These are phyloP conservation scores for Drosophila equinoxialis DNA, from an alignment of 1,140 invertebrate genomes.

Conservation along the genomic window DNA sequence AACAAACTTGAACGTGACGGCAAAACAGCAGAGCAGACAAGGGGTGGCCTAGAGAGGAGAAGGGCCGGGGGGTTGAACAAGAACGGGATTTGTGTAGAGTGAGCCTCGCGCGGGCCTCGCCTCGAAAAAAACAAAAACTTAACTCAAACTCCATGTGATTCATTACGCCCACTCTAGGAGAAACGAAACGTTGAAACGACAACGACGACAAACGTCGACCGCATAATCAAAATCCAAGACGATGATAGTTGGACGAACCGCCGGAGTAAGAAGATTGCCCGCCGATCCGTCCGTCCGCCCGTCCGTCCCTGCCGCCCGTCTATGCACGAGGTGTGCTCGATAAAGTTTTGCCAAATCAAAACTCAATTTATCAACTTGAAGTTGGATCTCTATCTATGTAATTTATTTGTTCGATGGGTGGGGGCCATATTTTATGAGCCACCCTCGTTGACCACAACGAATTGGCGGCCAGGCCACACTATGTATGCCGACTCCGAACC, in stretches of 20 bases:
- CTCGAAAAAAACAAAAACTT: conserved; percentile 7
- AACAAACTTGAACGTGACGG: conserved; percentile 65
- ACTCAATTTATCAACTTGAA: neutral
- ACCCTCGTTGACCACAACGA: conserved; percentile 25
- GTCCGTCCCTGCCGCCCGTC: neutral
- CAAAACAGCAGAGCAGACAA: conserved; percentile 6
- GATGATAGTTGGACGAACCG: conserved; percentile 7
- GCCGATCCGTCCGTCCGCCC: neutral
- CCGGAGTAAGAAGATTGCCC: neutral
- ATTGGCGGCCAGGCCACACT: conserved; percentile 21
- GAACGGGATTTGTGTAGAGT: conserved; percentile 37
- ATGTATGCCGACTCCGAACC: neutral
- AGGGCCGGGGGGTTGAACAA: neutral
- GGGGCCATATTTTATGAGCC: neutral
- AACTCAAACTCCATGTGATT: conserved; percentile 56
- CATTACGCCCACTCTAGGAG: conserved; percentile 62
- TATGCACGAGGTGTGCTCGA: conserved; percentile 7
- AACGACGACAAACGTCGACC: conserved; percentile 23
- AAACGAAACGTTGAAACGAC: neutral
- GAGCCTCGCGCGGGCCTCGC: conserved; percentile 29
- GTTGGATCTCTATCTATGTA: neutral
- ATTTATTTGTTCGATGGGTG: neutral
- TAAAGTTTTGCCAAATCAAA: neutral
- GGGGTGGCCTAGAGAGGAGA: neutral
- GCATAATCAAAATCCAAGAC: conserved; percentile 59